Conservation (phyloP, 2,113 vertebrate species). For the Erythrolamprus reginae region DNA sequence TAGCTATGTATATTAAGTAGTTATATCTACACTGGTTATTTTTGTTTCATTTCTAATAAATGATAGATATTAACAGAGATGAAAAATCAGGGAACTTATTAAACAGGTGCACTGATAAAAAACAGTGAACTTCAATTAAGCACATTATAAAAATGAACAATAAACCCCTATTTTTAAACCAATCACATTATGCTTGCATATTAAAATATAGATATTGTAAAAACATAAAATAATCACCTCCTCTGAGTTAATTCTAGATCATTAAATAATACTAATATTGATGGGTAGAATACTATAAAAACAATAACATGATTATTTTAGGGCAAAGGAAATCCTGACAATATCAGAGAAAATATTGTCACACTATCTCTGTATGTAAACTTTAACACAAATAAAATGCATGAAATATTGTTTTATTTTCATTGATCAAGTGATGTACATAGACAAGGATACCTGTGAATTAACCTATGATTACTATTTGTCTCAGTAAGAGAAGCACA, state of each 20-base stretch:
- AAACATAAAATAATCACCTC: constrained; percentile 49
- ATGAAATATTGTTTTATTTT: not conserved
- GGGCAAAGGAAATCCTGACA: constrained; percentile 19
- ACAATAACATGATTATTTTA: constrained; percentile 29
- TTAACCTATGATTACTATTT: not conserved
- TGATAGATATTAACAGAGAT: not conserved
- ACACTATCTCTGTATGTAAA: constrained; percentile 20
- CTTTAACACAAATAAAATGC: constrained; percentile 31
- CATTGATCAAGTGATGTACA: not conserved
- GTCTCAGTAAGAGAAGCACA: not conserved
- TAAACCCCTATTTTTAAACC: constrained; percentile 47
- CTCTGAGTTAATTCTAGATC: constrained; percentile 61
- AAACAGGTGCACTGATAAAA: not conserved
- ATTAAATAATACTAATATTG: constrained; percentile 58
- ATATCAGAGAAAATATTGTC: not conserved
- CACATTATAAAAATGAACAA: constrained; percentile 14
- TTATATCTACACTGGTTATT: not conserved
- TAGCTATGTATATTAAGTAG: too few species aligned
- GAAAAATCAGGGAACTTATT: not conserved
- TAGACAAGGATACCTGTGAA: not conserved
- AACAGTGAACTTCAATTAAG: not conserved
- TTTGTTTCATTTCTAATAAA: not conserved
- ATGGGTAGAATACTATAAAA: constrained; percentile 27
- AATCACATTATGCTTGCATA: constrained; percentile 24
- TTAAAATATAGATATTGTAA: constrained; percentile 49